These are phyloP conservation scores for Lasiommata megera DNA, from an alignment of 2,888 invertebrate species.

Conservation along the genomic window DNA sequence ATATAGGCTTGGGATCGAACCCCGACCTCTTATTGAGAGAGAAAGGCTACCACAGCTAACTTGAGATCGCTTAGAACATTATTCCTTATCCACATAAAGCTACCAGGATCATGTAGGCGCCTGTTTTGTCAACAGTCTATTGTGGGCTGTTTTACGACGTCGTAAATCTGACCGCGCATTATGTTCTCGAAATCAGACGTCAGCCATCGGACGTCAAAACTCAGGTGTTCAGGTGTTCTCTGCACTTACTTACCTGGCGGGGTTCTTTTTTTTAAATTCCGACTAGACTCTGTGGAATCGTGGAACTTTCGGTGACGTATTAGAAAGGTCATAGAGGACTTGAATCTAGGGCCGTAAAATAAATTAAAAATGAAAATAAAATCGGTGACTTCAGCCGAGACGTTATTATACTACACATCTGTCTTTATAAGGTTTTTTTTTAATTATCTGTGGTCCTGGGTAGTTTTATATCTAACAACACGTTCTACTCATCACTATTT, in stretches of 20 bases:
- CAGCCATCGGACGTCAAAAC: constrained; percentile 54
- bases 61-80: background rate
- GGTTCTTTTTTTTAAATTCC: constrained; percentile 26
- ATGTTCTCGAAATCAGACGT: constrained; percentile 58
- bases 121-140: constrained; percentile 56
- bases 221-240: constrained; percentile 37
- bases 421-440: too few relatives aligned
- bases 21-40: background rate
- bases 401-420: too few relatives aligned
- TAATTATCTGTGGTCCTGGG: too few relatives aligned
- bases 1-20: background rate
- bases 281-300: constrained; percentile 25
- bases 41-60: background rate
- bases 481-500: too few relatives aligned
- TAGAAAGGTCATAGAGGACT: too few relatives aligned
- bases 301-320: background rate
- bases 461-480: too few relatives aligned
- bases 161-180: constrained; percentile 61
- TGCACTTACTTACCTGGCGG: constrained; percentile 21
- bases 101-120: constrained; percentile 36
- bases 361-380: too few relatives aligned
- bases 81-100: constrained; percentile 2
- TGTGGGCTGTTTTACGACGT: constrained; percentile 59
- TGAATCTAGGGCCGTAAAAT: too few relatives aligned
- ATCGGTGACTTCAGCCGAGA: too few relatives aligned